These are phyloP conservation scores for Nomada ferruginata DNA, from an alignment of 2,888 invertebrate genomes.

Conservation along the genomic window DNA sequence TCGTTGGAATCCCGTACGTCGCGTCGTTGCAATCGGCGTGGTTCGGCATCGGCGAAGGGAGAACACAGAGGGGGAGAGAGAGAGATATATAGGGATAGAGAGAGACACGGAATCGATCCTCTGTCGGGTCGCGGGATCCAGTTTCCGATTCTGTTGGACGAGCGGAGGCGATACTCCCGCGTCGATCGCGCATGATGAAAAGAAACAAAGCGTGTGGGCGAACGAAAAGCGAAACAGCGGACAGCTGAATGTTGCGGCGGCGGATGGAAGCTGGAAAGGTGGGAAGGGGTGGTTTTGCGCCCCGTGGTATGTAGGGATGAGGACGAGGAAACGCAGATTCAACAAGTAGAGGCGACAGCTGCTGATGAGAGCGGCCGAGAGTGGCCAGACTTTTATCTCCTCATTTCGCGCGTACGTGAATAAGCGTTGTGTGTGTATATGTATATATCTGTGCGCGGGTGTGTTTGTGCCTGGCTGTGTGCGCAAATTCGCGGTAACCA, in stretches of 20 bases:
- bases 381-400: conserved; percentile 64
- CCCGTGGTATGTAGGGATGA: conserved; percentile 28
- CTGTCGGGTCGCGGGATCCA: neutral
- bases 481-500: neutral
- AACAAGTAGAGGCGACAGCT: conserved; percentile 79
- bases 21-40: too few relatives aligned
- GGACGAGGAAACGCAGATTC: conserved; percentile 71
- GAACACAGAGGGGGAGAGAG: too few relatives aligned
- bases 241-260: conserved; percentile 51
- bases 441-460: neutral
- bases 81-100: neutral
- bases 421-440: neutral
- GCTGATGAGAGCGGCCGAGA: conserved; percentile 75
- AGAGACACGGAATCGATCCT: conserved; percentile 8
- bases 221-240: conserved; percentile 61
- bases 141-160: conserved; percentile 13
- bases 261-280: conserved; percentile 16
- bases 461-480: too few relatives aligned
- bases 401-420: conserved; percentile 48
- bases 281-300: conserved; percentile 23
- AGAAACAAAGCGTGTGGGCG: conserved; percentile 39
- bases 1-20: neutral
- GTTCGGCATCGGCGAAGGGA: too few relatives aligned
- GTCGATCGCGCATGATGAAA: conserved; percentile 45
- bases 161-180: conserved; percentile 31